These are phyloP conservation scores for Belgica antarctica DNA, from an alignment of 2,888 invertebrate species.

Conservation along the genomic window DNA sequence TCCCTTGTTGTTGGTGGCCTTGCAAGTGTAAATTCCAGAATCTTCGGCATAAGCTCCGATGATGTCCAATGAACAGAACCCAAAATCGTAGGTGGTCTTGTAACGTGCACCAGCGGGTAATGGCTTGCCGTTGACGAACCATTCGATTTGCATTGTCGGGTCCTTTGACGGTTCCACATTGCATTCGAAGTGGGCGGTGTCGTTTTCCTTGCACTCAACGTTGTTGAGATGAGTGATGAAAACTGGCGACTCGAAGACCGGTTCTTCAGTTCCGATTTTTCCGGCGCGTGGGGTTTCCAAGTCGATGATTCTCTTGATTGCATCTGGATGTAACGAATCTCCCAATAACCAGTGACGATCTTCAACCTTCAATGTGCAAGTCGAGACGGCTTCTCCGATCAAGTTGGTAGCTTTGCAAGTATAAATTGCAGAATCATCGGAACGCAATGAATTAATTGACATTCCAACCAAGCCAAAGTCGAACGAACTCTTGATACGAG, in stretches of 20 bases:
- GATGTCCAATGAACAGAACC: constrained; percentile 88
- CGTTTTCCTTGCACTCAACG: constrained; percentile 82
- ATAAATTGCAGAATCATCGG: constrained; percentile 92
- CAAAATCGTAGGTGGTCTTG: constrained; percentile 93
- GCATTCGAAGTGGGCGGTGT: constrained; percentile 86
- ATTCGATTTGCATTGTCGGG: constrained; percentile 86
- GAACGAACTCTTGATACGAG: constrained; percentile 87
- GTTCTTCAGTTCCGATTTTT: constrained; percentile 65
- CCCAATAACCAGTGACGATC: constrained; percentile 85
- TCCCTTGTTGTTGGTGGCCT: constrained; percentile 84
- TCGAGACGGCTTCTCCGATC: constrained; percentile 91
- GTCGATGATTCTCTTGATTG: constrained; percentile 78
- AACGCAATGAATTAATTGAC: constrained; percentile 80
- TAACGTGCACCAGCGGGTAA: constrained; percentile 85
- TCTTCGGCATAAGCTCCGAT: constrained; percentile 86
- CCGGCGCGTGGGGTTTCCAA: constrained; percentile 75
- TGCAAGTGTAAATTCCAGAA: constrained; percentile 87
- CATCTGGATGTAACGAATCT: constrained; percentile 85
- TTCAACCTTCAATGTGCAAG: constrained; percentile 83
- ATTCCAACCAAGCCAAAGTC: constrained; percentile 95
- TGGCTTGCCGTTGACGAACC: constrained; percentile 92
- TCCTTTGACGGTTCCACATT: constrained; percentile 89
- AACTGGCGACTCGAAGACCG: constrained; percentile 78
- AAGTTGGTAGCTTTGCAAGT: constrained; percentile 92
- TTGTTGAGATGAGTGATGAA: constrained; percentile 90